Base-by-base conservation (phyloP, 23 tunicate species). In the Corella eumyota region DNA sequence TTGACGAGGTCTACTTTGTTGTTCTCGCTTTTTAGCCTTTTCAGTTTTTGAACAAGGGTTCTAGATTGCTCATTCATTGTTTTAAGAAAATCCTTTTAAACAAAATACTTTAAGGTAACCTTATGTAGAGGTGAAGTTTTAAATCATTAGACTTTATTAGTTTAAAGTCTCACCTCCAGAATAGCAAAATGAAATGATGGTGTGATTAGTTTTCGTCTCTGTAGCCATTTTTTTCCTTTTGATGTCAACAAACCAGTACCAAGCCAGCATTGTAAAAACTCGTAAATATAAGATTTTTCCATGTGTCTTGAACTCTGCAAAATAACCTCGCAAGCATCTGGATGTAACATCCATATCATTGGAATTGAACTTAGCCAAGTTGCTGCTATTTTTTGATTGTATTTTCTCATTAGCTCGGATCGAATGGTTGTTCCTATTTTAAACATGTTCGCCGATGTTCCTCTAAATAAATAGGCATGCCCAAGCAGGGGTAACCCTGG, bases 131-230 rank as follows among this genome's bases (percentile, higher is more conserved):
- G n/a, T n/a, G n/a, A n/a, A n/a, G n/a, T n/a, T n/a, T n/a, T n/a
- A n/a, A n/a, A n/a, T n/a, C n/a, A n/a, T n/a, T n/a, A n/a, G n/a
- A n/a, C n/a, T n/a, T n/a, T n/a, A n/a, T n/a, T n/a, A n/a, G n/a
- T n/a, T n/a, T n/a, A n/a, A n/a, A n/a, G n/a, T n/a, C n/a, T n/a
- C n/a, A n/a, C n/a, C n/a, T n/a, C n/a, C 6, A 51, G 71, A 48
- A 93, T 88, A 29, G 47, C 68, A 60, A 85, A 85, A 65, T 93
- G 99, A 73, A 93, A 93, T 3, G 90, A 58, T 4, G 99, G 99
- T 4, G 99, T 93, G 20, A 93, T 58, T 6, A 93, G 64, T 33
- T 90, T 50, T 30, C 99, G 45, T 46, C 99, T 36, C 29, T 65
- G 72, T 58, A 84, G 64, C 99, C 99, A 93, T 46, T 93, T 93